These are phyloP conservation scores for Agonopterix alstromeriana DNA, from an alignment of 2,888 invertebrate genomes.

Conservation along the genomic window DNA sequence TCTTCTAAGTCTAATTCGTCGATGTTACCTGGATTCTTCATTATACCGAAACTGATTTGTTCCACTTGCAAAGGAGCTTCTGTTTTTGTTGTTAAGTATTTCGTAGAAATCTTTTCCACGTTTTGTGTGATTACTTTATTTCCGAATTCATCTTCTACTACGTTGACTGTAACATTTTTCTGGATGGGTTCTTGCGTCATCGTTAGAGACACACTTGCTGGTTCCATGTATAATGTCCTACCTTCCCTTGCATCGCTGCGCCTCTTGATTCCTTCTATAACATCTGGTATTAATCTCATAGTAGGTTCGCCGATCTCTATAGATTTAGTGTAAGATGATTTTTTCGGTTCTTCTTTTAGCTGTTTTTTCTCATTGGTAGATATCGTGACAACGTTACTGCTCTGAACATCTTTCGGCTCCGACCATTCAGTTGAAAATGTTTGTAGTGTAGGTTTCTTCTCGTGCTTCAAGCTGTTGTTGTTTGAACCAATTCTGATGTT, in stretches of 20 bases:
- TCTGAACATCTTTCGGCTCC: conserved; percentile 39
- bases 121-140: conserved; percentile 71
- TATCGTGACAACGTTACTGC: conserved; percentile 64
- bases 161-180: conserved; percentile 69
- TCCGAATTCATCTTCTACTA: conserved; percentile 67
- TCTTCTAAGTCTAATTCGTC: conserved; percentile 59
- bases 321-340: conserved; percentile 65
- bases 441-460: conserved; percentile 44
- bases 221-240: conserved; percentile 65
- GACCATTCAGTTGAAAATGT: conserved; percentile 49
- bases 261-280: conserved; percentile 59
- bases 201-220: conserved; percentile 57
- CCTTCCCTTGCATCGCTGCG: conserved; percentile 51
- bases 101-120: conserved; percentile 60
- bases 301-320: conserved; percentile 66
- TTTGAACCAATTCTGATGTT: conserved; percentile 68
- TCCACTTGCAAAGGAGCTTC: conserved; percentile 69
- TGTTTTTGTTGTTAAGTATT: conserved; percentile 53
- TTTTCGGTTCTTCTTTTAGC: conserved; percentile 41
- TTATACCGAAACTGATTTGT: conserved; percentile 65
- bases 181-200: conserved; percentile 70
- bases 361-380: conserved; percentile 49
- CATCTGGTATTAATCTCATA: conserved; percentile 56
- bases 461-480: conserved; percentile 57
- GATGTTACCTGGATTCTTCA: conserved; percentile 52